Conservation (phyloP, 2,797 vertebrate genomes). For the Pampus argenteus region DNA sequence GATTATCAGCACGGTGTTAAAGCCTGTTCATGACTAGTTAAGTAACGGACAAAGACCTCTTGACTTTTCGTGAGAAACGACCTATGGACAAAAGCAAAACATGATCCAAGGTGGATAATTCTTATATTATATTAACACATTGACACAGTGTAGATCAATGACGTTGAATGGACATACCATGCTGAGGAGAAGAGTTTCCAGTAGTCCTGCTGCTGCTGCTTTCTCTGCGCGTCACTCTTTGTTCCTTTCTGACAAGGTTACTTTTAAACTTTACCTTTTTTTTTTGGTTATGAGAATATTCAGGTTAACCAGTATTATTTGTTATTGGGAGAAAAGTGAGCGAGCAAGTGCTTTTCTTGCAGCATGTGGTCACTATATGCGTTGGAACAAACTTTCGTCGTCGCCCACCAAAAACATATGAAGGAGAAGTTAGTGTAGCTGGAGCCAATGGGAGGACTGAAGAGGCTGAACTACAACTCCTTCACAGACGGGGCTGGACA, state of each 20-base stretch:
- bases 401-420: slow-evolving; percentile 25
- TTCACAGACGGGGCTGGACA: slow-evolving; percentile 31
- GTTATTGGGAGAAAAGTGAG: not conserved
- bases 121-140: too few species aligned
- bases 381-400: slow-evolving; percentile 23
- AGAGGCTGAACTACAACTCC: slow-evolving; percentile 52
- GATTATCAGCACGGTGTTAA: slow-evolving; percentile 26
- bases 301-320: not conserved
- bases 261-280: slow-evolving; percentile 1
- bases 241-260: not conserved
- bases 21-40: slow-evolving; percentile 7
- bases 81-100: not conserved
- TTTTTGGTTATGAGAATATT: not conserved
- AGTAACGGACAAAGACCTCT: slow-evolving; percentile 17
- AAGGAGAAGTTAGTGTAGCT: slow-evolving; percentile 30
- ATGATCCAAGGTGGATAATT: too few species aligned
- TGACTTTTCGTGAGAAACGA: not conserved
- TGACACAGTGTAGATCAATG: not conserved
- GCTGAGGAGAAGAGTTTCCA: slow-evolving; percentile 64
- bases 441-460: slow-evolving; percentile 56
- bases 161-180: slow-evolving; percentile 70
- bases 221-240: slow-evolving; percentile 37
- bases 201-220: slow-evolving; percentile 31
- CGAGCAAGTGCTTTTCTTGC: not conserved
- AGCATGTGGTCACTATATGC: slow-evolving; percentile 22